Conservation (phyloP, 1,140 invertebrate species). For the Drosophila truncata region DNA sequence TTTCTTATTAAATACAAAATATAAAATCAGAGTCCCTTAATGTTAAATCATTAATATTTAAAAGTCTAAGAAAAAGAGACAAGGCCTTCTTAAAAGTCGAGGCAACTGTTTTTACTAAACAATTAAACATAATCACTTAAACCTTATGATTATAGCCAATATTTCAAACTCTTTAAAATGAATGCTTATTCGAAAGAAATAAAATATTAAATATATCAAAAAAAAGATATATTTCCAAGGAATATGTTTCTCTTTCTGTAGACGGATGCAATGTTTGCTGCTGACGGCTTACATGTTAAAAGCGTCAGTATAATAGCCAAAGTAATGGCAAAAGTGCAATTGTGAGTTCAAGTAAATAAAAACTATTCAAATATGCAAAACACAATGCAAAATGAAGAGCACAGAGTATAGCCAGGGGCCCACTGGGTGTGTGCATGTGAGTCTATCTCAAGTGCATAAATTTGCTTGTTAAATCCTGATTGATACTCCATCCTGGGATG, state of each 20-base stretch:
- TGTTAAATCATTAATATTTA: too few species aligned
- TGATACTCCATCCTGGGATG: constrained; percentile 70
- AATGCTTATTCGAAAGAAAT: too few species aligned
- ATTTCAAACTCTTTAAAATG: too few species aligned
- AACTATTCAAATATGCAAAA: constrained; percentile 84
- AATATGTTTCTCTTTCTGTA: constrained; percentile 3
- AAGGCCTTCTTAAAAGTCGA: too few species aligned
- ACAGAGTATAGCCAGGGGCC: constrained; percentile 22
- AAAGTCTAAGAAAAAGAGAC: too few species aligned
- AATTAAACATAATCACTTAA: too few species aligned
- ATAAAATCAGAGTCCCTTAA: too few species aligned
- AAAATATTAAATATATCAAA: too few species aligned
- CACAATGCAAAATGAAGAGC: constrained; percentile 76
- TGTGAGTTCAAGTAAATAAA: constrained; percentile 84
- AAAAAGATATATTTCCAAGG: too few species aligned
- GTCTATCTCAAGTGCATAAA: constrained; percentile 74
- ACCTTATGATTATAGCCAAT: too few species aligned
- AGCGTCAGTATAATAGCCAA: constrained; percentile 82
- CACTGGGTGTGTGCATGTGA: constrained; percentile 14
- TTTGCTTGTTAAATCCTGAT: constrained; percentile 81
- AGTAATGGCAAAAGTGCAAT: constrained; percentile 84
- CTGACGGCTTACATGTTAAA: constrained; percentile 70
- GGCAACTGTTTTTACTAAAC: too few species aligned
- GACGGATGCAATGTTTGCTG: constrained; percentile 49
- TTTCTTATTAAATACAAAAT: too few species aligned